Conservation (phyloP, 2,888 invertebrate genomes). For the Drosophila basisetae region DNA sequence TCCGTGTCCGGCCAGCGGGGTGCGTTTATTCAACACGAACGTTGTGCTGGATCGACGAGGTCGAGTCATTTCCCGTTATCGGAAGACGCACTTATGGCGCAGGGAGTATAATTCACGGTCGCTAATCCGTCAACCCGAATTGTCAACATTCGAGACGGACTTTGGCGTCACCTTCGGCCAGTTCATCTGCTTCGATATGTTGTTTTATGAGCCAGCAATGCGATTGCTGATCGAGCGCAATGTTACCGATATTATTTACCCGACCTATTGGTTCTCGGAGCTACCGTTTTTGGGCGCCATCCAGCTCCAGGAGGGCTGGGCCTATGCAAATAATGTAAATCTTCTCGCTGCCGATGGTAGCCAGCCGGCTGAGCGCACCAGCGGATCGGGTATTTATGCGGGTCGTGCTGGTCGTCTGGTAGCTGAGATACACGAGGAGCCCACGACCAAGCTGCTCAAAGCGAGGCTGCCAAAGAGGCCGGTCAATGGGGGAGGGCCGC, state of each 20-base stretch:
- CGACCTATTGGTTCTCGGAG: conserved; percentile 93
- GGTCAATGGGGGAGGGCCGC: neutral
- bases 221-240: conserved; percentile 80
- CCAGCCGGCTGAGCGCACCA: conserved; percentile 85
- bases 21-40: conserved; percentile 90
- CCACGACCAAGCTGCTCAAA: conserved; percentile 62
- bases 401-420: conserved; percentile 80
- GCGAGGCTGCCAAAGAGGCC: conserved; percentile 76
- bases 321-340: conserved; percentile 87
- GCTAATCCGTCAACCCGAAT: conserved; percentile 85
- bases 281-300: conserved; percentile 88
- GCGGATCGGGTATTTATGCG: conserved; percentile 88
- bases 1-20: conserved; percentile 63
- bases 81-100: conserved; percentile 84
- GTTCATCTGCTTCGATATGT: conserved; percentile 93
- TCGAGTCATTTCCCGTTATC: conserved; percentile 87
- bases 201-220: conserved; percentile 90
- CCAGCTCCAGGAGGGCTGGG: conserved; percentile 88
- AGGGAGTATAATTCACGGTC: conserved; percentile 86
- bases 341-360: conserved; percentile 88
- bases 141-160: conserved; percentile 90
- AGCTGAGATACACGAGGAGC: conserved; percentile 68
- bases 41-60: conserved; percentile 92
- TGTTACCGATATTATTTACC: conserved; percentile 85
- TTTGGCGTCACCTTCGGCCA: conserved; percentile 92